A percentile compares a stretch with the other conserved stretches of the same genome.
Evolutionary conservation across 2,113 vertebrate species (phyloP).

Genomic region (Caretta caretta): DNA sequence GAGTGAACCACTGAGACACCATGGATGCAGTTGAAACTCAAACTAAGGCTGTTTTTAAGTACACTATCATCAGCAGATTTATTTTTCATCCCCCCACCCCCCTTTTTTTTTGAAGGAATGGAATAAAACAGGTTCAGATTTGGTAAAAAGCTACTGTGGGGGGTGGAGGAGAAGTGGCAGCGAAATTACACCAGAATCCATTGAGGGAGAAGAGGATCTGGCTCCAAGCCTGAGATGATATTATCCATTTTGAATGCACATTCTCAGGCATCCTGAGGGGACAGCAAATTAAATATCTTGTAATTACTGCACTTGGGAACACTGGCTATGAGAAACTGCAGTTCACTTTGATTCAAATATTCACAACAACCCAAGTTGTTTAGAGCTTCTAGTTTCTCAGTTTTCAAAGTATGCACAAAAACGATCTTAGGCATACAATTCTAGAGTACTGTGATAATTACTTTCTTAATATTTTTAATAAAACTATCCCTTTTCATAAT

Average conservation of each 20-base stretch:
- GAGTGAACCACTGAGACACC: background rate
- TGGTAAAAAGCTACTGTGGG: background rate
- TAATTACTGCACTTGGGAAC: conserved; percentile 25
- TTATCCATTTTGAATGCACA: conserved; percentile 3
- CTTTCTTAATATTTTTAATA: background rate
- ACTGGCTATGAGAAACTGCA: background rate
- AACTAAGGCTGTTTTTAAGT: background rate
- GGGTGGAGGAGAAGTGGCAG: background rate
- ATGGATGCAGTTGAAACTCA: background rate
- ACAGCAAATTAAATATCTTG: conserved; percentile 29
- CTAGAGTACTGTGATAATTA: background rate
- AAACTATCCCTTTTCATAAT: background rate
- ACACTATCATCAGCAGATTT: background rate
- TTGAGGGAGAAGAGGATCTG: background rate
- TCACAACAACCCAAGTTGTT: background rate
- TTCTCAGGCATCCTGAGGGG: conserved; percentile 1
- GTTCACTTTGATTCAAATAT: conserved; percentile 46
- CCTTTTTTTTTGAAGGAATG: background rate
- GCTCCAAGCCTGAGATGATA: background rate
- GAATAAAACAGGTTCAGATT: background rate
- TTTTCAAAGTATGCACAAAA: background rate
- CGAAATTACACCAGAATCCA: background rate
- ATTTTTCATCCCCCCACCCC: background rate
- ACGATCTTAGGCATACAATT: background rate
- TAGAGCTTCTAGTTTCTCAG: conserved; percentile 7